These are phyloP conservation scores for Pelagia noctiluca DNA, from an alignment of 30 jellyfish, hydroid and myxozoan genomes.

Conservation along the genomic window DNA sequence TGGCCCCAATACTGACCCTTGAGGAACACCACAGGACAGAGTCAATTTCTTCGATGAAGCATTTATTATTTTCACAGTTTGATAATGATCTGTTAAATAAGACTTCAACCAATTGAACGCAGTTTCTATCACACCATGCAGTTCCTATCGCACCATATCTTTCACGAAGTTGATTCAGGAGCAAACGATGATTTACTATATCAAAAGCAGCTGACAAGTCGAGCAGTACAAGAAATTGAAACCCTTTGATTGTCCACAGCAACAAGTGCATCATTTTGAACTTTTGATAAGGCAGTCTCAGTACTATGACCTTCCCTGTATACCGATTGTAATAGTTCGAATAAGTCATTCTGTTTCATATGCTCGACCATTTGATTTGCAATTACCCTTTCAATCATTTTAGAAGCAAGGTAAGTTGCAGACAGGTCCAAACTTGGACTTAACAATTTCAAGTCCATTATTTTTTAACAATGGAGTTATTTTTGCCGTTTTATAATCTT, in stretches of 20 bases:
- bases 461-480: conserved; percentile 40
- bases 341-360: conserved; percentile 27
- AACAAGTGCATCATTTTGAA: conserved; percentile 26
- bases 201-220: conserved; percentile 64
- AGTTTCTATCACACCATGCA: no score
- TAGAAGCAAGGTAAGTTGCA: conserved; percentile 66
- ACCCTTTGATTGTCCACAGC: conserved; percentile 44
- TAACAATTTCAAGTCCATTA: conserved; percentile 52
- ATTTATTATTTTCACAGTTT: no score
- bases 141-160: no score
- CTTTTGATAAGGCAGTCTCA: conserved; percentile 49
- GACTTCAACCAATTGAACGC: no score
- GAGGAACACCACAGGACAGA: no score
- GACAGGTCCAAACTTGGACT: conserved; percentile 63
- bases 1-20: no score
- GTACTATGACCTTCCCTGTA: conserved; percentile 55
- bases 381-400: conserved; percentile 56
- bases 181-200: conserved; percentile 46
- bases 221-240: conserved; percentile 43
- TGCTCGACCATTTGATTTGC: conserved; percentile 52
- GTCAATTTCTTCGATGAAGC: no score
- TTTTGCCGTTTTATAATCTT: conserved; percentile 12
- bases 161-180: no score
- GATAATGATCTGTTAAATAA: no score
- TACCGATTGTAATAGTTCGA: conserved; percentile 54